These are phyloP conservation scores for Scaptomyza parva DNA, from an alignment of 2,888 invertebrate species.

Conservation along the genomic window DNA sequence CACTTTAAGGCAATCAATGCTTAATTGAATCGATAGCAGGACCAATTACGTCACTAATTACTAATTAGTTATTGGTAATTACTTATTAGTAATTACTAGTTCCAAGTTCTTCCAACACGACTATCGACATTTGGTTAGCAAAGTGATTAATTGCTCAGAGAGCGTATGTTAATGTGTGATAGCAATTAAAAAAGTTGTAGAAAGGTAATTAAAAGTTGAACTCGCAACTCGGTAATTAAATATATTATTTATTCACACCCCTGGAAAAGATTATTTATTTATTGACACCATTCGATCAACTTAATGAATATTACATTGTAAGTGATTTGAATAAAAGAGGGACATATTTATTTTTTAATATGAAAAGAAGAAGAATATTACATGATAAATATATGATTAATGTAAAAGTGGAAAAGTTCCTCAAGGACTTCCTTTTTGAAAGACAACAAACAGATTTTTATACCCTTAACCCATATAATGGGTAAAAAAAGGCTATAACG, in stretches of 20 bases:
- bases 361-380: too few relatives aligned
- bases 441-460: too few relatives aligned
- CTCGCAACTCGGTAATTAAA: background rate
- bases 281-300: background rate
- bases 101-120: slow-evolving; percentile 2
- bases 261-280: background rate
- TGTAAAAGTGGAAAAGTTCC: too few relatives aligned
- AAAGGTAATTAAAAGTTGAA: background rate
- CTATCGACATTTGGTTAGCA: slow-evolving; percentile 8
- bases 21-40: slow-evolving; percentile 32
- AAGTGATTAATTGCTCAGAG: slow-evolving; percentile 22
- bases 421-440: too few relatives aligned
- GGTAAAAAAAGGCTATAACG: too few relatives aligned
- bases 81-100: slow-evolving; percentile 18
- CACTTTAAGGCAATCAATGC: slow-evolving; percentile 30
- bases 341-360: background rate
- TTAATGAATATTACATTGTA: background rate
- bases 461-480: too few relatives aligned
- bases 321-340: background rate
- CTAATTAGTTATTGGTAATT: slow-evolving; percentile 19
- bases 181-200: slow-evolving; percentile 21
- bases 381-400: too few relatives aligned
- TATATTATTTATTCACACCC: background rate
- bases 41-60: slow-evolving; percentile 8
- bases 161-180: background rate